Percentiles rank a stretch among this genome's conserved stretches.
Evolutionary conservation across 2,888 invertebrate genomes (phyloP).

Genomic region (Scotopteryx bipunctaria): DNA sequence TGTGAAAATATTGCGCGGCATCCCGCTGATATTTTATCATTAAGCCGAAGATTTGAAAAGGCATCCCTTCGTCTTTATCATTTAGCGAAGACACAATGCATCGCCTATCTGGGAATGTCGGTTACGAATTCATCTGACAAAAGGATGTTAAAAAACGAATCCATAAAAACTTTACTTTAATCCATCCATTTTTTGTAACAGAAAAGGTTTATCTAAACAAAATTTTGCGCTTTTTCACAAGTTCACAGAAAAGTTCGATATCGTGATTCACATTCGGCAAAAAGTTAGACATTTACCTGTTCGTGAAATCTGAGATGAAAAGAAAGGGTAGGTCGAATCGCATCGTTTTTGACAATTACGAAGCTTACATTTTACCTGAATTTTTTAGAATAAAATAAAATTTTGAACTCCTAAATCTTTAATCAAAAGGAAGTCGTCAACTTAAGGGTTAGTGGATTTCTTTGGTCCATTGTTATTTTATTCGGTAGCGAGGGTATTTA

Average conservation of each 20-base stretch:
- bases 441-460: slow-evolving; percentile 73
- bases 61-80: slow-evolving; percentile 65
- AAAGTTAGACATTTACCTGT: slow-evolving; percentile 79
- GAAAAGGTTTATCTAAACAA: slow-evolving; percentile 74
- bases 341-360: slow-evolving; percentile 59
- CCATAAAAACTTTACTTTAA: slow-evolving; percentile 64
- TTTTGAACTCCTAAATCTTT: slow-evolving; percentile 63
- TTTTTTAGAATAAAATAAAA: slow-evolving; percentile 59
- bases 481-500: slow-evolving; percentile 63
- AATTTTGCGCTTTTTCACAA: slow-evolving; percentile 62
- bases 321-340: slow-evolving; percentile 78
- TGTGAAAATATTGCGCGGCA: slow-evolving; percentile 70
- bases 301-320: slow-evolving; percentile 78
- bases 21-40: slow-evolving; percentile 80
- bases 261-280: slow-evolving; percentile 70
- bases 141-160: slow-evolving; percentile 74
- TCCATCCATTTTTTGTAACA: slow-evolving; percentile 66
- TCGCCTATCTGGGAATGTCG: slow-evolving; percentile 79
- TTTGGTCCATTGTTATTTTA: slow-evolving; percentile 56
- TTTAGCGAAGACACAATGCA: slow-evolving; percentile 72
- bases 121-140: slow-evolving; percentile 73
- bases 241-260: slow-evolving; percentile 73
- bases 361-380: slow-evolving; percentile 63
- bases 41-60: slow-evolving; percentile 67
- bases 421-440: slow-evolving; percentile 72